A percentile compares a stretch with the other conserved stretches of the same genome.
Evolutionary conservation across 2,797 vertebrate species (phyloP).

Genomic region (Sebastes vulpes): DNA sequence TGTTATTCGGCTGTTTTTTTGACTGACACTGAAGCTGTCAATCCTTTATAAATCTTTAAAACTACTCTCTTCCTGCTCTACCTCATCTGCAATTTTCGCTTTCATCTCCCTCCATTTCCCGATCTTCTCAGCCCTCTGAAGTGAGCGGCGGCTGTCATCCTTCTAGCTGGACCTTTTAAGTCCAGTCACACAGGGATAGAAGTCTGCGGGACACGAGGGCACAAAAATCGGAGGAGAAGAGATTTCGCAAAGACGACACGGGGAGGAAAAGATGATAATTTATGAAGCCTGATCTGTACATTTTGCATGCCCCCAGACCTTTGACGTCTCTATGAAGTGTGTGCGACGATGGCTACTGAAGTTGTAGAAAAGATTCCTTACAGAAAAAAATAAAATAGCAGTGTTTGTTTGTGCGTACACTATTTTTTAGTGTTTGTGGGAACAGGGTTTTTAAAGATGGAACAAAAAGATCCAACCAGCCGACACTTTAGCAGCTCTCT

Average conservation of each 20-base stretch:
- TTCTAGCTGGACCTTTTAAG: constrained; percentile 76
- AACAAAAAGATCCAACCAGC: constrained; percentile 12
- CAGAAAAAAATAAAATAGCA: not conserved
- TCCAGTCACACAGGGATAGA: constrained; percentile 62
- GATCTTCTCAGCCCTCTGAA: constrained; percentile 63
- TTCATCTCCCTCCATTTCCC: constrained; percentile 60
- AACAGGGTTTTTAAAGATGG: not conserved
- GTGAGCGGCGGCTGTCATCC: constrained; percentile 69
- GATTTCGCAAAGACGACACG: constrained; percentile 41
- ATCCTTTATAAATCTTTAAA: constrained; percentile 72
- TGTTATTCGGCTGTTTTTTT: constrained; percentile 27
- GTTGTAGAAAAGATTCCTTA: not conserved
- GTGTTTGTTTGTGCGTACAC: not conserved
- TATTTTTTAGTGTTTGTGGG: not conserved
- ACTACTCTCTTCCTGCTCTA: constrained; percentile 61
- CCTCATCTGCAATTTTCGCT: constrained; percentile 67
- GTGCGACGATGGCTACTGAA: not conserved
- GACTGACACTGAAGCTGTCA: constrained; percentile 57
- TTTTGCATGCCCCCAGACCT: constrained; percentile 23
- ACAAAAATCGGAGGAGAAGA: constrained; percentile 12
- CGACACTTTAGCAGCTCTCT: not conserved
- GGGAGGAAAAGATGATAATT: constrained; percentile 39
- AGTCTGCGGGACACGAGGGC: constrained; percentile 43
- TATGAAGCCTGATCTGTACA: constrained; percentile 52
- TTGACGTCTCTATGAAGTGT: constrained; percentile 6